These are phyloP conservation scores for Dipodomys merriami DNA, from an alignment of 2,113 vertebrate genomes.

Conservation along the genomic window DNA sequence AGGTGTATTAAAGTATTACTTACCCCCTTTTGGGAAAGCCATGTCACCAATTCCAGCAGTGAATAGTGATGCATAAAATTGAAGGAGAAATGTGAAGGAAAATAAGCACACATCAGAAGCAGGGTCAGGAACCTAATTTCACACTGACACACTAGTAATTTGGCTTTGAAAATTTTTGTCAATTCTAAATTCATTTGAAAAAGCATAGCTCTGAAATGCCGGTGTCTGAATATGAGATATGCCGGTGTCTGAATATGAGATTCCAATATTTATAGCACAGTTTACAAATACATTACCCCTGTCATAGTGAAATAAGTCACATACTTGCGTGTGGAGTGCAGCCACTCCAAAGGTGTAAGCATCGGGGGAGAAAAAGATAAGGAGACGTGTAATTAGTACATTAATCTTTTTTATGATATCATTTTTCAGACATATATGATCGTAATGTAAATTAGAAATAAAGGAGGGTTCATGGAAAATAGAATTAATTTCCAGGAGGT, in stretches of 20 bases:
- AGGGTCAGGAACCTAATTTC: conserved; percentile 99
- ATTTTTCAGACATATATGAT: conserved; percentile 99
- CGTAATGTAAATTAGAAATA: conserved; percentile 99
- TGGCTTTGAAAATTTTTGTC: conserved; percentile 99
- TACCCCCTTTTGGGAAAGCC: conserved; percentile 94
- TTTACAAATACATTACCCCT: conserved; percentile 99
- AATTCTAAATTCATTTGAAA: conserved; percentile 97
- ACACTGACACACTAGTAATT: conserved; percentile 99
- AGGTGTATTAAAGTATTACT: conserved; percentile 98
- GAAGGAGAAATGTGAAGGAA: conserved; percentile 96
- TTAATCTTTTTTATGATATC: conserved; percentile 99
- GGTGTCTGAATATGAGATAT: conserved; percentile 93
- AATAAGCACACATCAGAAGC: conserved; percentile 99
- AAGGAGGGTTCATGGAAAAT: conserved; percentile 99
- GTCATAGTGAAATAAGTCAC: conserved; percentile 99
- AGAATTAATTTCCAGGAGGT: conserved; percentile 99
- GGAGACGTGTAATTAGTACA: conserved; percentile 99
- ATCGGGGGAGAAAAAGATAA: conserved; percentile 95
- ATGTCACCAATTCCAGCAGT: conserved; percentile 91
- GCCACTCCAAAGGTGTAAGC: conserved; percentile 94
- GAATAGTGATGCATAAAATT: conserved; percentile 97
- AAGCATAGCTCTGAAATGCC: conserved; percentile 91
- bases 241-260: conserved; percentile 92
- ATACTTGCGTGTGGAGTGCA: conserved; percentile 96
- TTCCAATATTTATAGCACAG: conserved; percentile 99